A percentile compares a stretch with the other conserved stretches of the same genome.
These are phyloP conservation scores for Ahaetulla prasina DNA, from an alignment of 2,113 vertebrate species.

Conservation along the genomic window DNA sequence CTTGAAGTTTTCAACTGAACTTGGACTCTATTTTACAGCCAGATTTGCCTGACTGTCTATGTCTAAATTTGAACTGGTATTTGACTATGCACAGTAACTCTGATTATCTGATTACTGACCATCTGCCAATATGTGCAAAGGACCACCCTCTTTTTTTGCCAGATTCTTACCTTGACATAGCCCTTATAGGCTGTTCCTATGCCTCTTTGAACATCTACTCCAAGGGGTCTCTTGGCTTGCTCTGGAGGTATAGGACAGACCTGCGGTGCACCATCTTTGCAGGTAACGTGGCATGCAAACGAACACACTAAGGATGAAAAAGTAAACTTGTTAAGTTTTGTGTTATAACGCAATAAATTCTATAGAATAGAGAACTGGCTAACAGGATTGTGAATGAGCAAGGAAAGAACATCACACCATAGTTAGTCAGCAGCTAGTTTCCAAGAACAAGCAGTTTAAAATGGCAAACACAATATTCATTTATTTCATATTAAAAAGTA, in stretches of 20 bases:
- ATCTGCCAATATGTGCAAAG: background rate
- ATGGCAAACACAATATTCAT: background rate
- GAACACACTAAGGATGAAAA: constrained; percentile 81
- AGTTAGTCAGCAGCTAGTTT: background rate
- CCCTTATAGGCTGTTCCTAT: constrained; percentile 97
- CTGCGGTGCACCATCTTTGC: constrained; percentile 89
- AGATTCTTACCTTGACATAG: constrained; percentile 85
- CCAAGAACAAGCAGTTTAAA: background rate
- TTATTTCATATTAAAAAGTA: background rate
- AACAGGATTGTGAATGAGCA: constrained; percentile 3
- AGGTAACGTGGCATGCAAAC: constrained; percentile 92
- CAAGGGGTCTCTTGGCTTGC: constrained; percentile 91
- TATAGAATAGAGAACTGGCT: constrained; percentile 11
- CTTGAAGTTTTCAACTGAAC: background rate
- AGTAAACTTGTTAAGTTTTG: constrained; percentile 34
- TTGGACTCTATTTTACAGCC: background rate
- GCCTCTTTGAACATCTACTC: constrained; percentile 93
- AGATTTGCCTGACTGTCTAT: background rate
- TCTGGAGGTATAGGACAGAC: constrained; percentile 94
- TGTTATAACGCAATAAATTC: background rate
- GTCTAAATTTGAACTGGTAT: background rate
- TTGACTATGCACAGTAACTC: background rate
- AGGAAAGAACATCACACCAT: background rate
- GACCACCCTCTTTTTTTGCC: background rate
- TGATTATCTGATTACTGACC: background rate